Conservation (phyloP, 2,888 invertebrate species). For the Archips crataeganus region DNA sequence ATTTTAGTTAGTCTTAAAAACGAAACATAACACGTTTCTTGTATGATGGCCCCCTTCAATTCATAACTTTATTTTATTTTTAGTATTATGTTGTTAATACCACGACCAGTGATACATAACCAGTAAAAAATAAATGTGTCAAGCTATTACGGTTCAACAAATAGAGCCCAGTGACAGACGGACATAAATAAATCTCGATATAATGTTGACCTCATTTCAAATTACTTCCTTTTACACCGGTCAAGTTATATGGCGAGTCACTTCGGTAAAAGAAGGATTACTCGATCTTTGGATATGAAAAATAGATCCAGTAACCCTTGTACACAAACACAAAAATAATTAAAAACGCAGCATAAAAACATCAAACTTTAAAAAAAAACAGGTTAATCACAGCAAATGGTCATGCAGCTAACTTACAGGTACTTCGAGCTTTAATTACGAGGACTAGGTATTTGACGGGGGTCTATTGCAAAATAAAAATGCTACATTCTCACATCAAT, state of each 20-base stretch:
- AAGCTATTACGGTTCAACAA: no score
- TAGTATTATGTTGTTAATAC: no score
- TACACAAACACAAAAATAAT: background rate
- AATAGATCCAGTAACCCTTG: conserved; percentile 4
- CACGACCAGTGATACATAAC: no score
- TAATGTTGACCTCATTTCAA: no score
- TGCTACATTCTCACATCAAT: conserved; percentile 33
- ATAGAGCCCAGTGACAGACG: no score
- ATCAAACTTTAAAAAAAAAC: background rate
- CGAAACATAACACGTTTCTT: no score
- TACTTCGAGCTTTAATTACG: conserved; percentile 1
- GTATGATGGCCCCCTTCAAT: no score
- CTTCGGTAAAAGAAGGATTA: background rate
- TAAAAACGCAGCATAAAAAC: background rate
- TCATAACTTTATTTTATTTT: no score
- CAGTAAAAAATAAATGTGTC: no score
- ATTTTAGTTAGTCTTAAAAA: no score
- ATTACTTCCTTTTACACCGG: no score
- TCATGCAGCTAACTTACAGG: conserved; percentile 6
- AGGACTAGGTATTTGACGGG: conserved; percentile 7
- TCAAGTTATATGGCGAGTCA: background rate
- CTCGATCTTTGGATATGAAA: background rate
- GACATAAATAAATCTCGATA: no score
- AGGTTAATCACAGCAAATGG: conserved; percentile 1
- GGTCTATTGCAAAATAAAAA: conserved; percentile 23